Conservation (phyloP, 2,797 vertebrate species). For the Scolopax bukidnonensis region DNA sequence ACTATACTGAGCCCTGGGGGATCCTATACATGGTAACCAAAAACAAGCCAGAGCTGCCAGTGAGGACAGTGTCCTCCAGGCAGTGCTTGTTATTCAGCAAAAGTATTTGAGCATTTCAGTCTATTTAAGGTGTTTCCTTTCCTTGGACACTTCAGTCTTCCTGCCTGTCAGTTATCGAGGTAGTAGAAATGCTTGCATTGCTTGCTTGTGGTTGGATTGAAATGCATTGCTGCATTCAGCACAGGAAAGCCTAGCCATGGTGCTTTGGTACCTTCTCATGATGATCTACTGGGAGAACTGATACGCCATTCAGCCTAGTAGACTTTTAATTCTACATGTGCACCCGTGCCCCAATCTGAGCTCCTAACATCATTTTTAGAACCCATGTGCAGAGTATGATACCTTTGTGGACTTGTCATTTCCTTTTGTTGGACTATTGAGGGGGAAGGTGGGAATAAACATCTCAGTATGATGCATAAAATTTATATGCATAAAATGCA, state of each 20-base stretch:
- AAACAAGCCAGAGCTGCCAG: neutral
- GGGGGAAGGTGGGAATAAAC: neutral
- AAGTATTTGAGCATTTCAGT: neutral
- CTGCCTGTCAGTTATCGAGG: neutral
- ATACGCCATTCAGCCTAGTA: neutral
- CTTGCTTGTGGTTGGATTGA: neutral
- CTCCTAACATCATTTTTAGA: neutral
- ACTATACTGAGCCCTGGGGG: neutral
- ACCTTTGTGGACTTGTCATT: neutral
- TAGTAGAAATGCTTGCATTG: neutral
- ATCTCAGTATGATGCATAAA: neutral
- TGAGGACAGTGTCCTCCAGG: neutral
- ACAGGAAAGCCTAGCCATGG: neutral
- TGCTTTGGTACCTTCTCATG: neutral
- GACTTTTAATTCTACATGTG: neutral
- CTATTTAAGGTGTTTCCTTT: neutral
- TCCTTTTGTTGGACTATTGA: neutral
- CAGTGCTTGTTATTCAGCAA: neutral
- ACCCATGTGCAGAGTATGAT: rapidly evolving
- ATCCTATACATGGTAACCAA: constrained; percentile 13
- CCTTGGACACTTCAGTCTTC: neutral
- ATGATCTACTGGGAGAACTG: neutral
- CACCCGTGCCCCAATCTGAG: neutral
- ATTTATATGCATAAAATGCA: neutral
- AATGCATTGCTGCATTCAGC: neutral